Percentiles rank a stretch among this genome's conserved stretches.
phyloP scores from a whole-genome alignment of 1,140 invertebrate genomes.

The Aethina tumida region DNA sequence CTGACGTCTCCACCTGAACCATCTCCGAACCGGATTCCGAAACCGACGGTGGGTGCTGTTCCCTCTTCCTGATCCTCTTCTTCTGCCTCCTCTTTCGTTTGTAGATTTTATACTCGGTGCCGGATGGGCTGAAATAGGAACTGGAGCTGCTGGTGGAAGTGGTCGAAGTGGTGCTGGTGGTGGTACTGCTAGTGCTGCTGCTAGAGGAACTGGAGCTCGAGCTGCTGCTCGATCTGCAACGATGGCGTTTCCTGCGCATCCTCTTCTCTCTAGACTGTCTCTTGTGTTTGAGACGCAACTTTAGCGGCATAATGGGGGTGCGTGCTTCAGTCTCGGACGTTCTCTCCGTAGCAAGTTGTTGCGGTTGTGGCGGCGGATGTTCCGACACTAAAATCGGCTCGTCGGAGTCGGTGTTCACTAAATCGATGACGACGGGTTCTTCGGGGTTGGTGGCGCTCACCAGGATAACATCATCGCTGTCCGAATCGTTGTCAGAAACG shows the following conservation, averaged over 20 bases:
- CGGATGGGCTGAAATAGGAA: not conserved
- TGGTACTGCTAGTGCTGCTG: conserved; percentile 13
- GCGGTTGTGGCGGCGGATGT: conserved; percentile 14
- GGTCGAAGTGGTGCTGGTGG: too few relatives aligned
- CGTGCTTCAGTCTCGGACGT: conserved; percentile 5
- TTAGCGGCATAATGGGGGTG: conserved; percentile 22
- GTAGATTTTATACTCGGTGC: not conserved
- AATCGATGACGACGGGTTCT: conserved; percentile 24
- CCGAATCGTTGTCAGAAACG: conserved; percentile 22
- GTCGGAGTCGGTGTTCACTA: conserved; percentile 25
- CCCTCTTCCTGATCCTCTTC: conserved; percentile 12
- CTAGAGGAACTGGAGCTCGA: conserved; percentile 11
- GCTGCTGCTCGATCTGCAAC: conserved; percentile 9
- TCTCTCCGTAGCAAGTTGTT: conserved; percentile 2
- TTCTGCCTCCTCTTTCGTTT: conserved; percentile 16
- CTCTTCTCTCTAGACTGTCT: conserved; percentile 19
- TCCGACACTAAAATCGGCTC: conserved; percentile 22
- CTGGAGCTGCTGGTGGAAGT: conserved; percentile 2
- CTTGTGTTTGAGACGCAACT: conserved; percentile 24
- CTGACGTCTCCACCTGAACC: too few relatives aligned
- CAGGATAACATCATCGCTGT: conserved; percentile 31
- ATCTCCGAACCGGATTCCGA: conserved; percentile 13
- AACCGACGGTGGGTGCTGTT: not conserved
- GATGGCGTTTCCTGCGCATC: conserved; percentile 12
- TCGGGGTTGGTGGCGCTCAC: conserved; percentile 16